phyloP scores from a whole-genome alignment of 37 sponge, comb jelly and placozoan genomes.

The Cliona cf. orientalis region DNA sequence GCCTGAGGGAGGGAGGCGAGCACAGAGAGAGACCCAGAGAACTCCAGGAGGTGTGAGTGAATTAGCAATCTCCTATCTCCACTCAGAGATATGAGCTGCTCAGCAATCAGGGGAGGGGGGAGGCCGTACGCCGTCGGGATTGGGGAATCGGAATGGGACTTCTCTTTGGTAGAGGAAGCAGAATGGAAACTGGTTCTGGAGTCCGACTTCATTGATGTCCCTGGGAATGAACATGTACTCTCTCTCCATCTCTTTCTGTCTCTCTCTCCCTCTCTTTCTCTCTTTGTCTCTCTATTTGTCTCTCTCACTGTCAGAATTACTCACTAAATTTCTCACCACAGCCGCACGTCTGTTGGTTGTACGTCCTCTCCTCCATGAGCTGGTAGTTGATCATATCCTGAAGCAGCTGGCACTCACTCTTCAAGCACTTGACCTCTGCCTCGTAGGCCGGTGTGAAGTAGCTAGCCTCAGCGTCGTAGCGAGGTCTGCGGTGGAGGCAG shows the following conservation, averaged over 20 bases:
- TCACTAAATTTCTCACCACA: neutral
- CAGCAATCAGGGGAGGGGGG: conserved; percentile 52
- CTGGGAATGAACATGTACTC: too few relatives aligned
- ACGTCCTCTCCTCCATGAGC: conserved; percentile 41
- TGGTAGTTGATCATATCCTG: conserved; percentile 22
- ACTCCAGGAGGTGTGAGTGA: conserved; percentile 61
- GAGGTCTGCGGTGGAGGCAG: conserved; percentile 49
- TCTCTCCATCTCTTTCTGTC: too few relatives aligned
- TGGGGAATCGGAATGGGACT: too few relatives aligned
- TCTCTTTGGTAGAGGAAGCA: too few relatives aligned
- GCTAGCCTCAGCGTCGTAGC: conserved; percentile 38
- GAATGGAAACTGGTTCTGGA: too few relatives aligned
- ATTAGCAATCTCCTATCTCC: conserved; percentile 30
- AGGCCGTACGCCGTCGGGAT: conserved; percentile 23
- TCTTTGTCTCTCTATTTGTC: too few relatives aligned
- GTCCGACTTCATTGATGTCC: too few relatives aligned
- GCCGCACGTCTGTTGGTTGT: conserved; percentile 21
- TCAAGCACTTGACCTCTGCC: conserved; percentile 35
- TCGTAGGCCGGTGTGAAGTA: conserved; percentile 65
- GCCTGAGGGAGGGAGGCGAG: conserved; percentile 23
- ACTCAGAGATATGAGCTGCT: conserved; percentile 54
- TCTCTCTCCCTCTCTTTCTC: too few relatives aligned
- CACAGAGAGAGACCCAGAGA: conserved; percentile 34
- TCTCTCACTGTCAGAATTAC: too few relatives aligned
- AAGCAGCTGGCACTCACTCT: conserved; percentile 30